Evolutionary conservation across 2,797 vertebrate genomes (phyloP), one percentile per base, ranked within the genome.

Genomic region (Thaleichthys pacificus): DNA sequence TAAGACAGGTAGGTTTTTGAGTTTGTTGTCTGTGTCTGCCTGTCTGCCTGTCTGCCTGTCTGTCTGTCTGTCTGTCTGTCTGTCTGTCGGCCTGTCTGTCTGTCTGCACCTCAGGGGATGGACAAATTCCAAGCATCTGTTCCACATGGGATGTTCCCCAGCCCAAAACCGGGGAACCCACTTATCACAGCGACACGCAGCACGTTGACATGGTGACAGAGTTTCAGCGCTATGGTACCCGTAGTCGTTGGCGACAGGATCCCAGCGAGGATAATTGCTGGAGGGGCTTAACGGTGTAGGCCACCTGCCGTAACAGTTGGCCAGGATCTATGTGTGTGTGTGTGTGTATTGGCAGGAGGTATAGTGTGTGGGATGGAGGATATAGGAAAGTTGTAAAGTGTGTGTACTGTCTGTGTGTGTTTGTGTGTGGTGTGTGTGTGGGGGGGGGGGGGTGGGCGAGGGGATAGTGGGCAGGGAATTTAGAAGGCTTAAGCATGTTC

Each of bases 261-360:
- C 88, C 90, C 89, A 84, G 87, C 57, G 83, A 87, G 91, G 88
- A 93, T 93, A 93, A 94, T 91, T 91, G 91, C 91, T 89, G 87
- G 87, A 92, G 89, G 91, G 90, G 91, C 88, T 93, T 93, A 93
- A 92, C 80, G 74, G 86, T 78, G 87, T 72, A 75, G 89, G 92
- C 91, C 93, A 93, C 91, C 92, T 94, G 93, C 91, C 80, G 69
- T 85, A 91, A 90, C 92, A 92, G 90, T 92, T 91, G 91, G 89
- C 87, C 49, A n/a, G 83, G 88, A 91, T 89, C 80, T 86, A 77
- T 70, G 81, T 77, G 80, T 76, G 77, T 80, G 66, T 79, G 67
- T 68, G 73, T 78, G 60, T 83, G 75, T 77, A 75, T 72, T 68
- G 64, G 69, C 73, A 61, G 68, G 30, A 19, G 62, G n/a, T 3